Base-by-base conservation (phyloP, 1,140 invertebrate species). In the Heliothis virescens region DNA sequence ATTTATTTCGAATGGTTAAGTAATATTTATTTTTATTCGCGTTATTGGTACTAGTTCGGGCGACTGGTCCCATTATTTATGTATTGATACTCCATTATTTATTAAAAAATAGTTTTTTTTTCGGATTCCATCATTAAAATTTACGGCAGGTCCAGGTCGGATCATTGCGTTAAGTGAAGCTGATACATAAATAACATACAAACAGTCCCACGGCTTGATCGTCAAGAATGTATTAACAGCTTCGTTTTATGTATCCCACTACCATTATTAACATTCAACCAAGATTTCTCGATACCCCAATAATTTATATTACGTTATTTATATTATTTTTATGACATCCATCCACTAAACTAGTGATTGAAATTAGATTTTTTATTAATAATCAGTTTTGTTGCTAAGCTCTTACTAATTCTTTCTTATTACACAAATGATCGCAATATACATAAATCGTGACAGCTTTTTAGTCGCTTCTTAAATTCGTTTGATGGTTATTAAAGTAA, bases 1-100 rank as follows among this genome's bases (percentile, higher is more conserved):
- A 86, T 90, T 92, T 88, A 87, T 90, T 89, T 84, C 82, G 79
- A 84, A 81, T 86, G 75, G 63, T 83, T 85, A 82, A 81, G 69
- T 76, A 82, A 83, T 83, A 71, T 83, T 79, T 82, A 85, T 82
- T 82, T 82, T 79, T 82, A 79, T 82, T 79, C 78, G 18, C 57
- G 34, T 79, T 80, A 80, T 69, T 69, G 29, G 48, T 75, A 67
- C 72, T 80, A 80, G 71, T 75, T 75, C 13, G 53, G 48, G 47
- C 15, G 48, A 78, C 62, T 65, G 60, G 62, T 77, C 74, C 50
- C 53, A 76, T 76, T 76, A 76, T 76, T 76, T 50, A 78, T n/a
- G 53, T 78, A 57, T 78, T 69, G 75, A 59, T 78, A 50, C 52
- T 48, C 59, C 63, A 69, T 67, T 78, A 57, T 73, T 55, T 57